phyloP scores from a whole-genome alignment of 2,888 invertebrate genomes.

The Tetanocera ferruginea region DNA sequence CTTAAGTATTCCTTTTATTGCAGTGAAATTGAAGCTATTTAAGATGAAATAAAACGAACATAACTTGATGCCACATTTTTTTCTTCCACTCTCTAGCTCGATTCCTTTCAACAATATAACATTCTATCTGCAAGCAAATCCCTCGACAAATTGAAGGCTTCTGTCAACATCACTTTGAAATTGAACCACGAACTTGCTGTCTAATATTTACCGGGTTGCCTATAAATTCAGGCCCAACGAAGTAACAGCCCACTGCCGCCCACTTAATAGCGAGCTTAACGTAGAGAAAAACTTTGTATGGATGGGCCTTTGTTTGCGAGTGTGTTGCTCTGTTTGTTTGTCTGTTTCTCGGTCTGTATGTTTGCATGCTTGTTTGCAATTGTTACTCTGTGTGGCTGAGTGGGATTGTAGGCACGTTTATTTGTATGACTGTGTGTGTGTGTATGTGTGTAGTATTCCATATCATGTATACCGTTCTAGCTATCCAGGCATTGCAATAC shows the following conservation, averaged over 20 bases:
- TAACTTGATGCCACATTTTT: too few species aligned
- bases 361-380: background rate
- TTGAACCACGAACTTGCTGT: background rate
- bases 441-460: background rate
- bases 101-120: background rate
- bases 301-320: background rate
- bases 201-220: background rate
- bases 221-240: background rate
- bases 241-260: background rate
- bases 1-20: too few species aligned
- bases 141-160: conserved; percentile 1
- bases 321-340: background rate
- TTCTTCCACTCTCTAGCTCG: too few species aligned
- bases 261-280: background rate
- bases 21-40: too few species aligned
- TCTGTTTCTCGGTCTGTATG: background rate
- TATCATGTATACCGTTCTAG: background rate
- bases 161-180: conserved; percentile 8
- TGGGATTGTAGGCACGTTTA: background rate
- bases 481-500: background rate
- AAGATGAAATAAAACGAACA: too few species aligned
- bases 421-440: background rate
- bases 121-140: background rate
- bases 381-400: background rate
- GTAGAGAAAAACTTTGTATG: background rate